Base-by-base conservation (phyloP, 1,140 invertebrate species). In the Megalopta genalis region DNA sequence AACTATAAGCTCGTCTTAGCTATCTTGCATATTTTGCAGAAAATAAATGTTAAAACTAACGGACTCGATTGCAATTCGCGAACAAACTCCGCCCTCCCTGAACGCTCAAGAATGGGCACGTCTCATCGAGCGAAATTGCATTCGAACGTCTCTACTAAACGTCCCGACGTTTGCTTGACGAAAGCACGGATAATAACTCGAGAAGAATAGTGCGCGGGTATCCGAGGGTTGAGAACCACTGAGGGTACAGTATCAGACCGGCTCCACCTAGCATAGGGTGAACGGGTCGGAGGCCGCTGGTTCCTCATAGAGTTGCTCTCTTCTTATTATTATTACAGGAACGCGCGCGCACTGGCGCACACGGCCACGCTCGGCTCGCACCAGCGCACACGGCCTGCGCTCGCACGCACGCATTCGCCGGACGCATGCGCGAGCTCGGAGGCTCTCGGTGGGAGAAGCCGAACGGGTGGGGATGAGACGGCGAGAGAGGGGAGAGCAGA, bases 271-370 rank as follows among this genome's bases (percentile, higher is more conserved):
- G 90, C 88, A 90, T 90, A 90, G 90, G 89, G 90, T 91, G 90
- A 91, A 88, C 91, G 91, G 91, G 90, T 91, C 90, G 91, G 90
- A 90, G 90, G 91, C 90, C 90, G 91, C 90, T 91, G 90, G 91
- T 92, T 91, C 90, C 90, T 92, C 91, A 91, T 91, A 91, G 90
- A 91, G 90, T 92, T 90, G 91, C 89, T 90, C 89, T 90, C 89
- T 89, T 90, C 90, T 91, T 91, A 87, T 91, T 91, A 91, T 91
- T 90, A 90, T 90, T 89, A 89, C 87, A 88, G 86, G 90, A 80
- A 87, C 86, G 84, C 81, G 79, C 73, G 83, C 78, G 68, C 83
- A 80, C 81, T 71, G 80, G 86, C 78, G 80, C 78, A 80, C 78
- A 80, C 49, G 49, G 18, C 14, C 49, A 70, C 64, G 62, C 82